Evolutionary conservation across 2,113 vertebrate genomes (phyloP).

Genomic region (Takifugu bimaculatus): DNA sequence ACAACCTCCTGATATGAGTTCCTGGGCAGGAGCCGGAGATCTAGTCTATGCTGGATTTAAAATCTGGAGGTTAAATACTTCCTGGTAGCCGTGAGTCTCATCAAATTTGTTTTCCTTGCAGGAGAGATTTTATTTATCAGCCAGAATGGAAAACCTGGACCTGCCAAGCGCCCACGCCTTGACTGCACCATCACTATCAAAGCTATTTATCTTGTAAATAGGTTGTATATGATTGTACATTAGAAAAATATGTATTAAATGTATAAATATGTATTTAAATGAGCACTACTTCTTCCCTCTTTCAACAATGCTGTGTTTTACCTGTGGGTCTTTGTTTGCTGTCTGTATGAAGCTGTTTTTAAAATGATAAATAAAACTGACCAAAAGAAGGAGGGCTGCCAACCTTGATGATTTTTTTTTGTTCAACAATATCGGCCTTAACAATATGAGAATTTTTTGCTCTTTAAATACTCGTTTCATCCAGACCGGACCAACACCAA

Average conservation of each 20-base stretch:
- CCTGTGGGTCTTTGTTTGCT: background rate
- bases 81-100: background rate
- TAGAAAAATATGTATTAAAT: slow-evolving; percentile 42
- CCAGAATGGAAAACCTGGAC: slow-evolving; percentile 70
- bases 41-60: background rate
- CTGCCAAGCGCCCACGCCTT: slow-evolving; percentile 67
- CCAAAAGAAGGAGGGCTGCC: background rate
- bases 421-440: no score
- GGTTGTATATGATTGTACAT: slow-evolving; percentile 53
- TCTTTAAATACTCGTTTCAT: background rate
- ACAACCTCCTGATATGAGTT: background rate
- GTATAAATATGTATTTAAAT: slow-evolving; percentile 24
- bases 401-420: no score
- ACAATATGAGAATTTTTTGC: background rate
- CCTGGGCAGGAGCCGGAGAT: background rate
- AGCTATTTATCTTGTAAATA: slow-evolving; percentile 70
- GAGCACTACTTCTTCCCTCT: slow-evolving; percentile 45
- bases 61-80: background rate
- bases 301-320: background rate
- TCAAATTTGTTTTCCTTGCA: slow-evolving; percentile 53
- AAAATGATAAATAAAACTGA: slow-evolving; percentile 16
- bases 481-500: background rate
- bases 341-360: no score
- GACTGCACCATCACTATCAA: slow-evolving; percentile 15
- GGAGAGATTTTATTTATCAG: slow-evolving; percentile 74